phyloP scores from a whole-genome alignment of 1,140 invertebrate genomes.

The Lepidurus packardi region DNA sequence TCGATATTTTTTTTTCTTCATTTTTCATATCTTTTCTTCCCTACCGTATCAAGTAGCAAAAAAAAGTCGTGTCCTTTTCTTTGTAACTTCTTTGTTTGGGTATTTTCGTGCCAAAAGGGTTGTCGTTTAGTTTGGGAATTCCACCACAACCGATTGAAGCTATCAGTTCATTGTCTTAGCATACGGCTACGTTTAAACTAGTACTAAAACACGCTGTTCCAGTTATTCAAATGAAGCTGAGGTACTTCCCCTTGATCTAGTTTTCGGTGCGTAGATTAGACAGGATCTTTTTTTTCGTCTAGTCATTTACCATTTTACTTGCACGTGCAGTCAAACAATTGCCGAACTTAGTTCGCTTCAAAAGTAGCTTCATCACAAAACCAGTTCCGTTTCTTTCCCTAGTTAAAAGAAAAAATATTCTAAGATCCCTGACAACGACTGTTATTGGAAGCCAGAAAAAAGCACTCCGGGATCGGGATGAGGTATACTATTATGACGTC shows the following conservation, averaged over 20 bases:
- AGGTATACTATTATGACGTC: conserved; percentile 6
- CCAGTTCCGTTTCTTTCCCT: background rate
- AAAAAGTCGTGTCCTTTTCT: background rate
- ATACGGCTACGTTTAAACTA: background rate
- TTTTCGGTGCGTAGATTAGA: background rate
- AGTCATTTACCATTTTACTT: conserved; percentile 19
- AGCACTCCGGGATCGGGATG: conserved; percentile 8
- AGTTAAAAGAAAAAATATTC: background rate
- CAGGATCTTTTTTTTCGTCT: background rate
- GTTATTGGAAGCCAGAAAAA: background rate
- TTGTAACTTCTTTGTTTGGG: background rate
- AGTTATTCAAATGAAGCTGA: background rate
- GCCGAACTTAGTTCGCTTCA: background rate
- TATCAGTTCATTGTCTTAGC: background rate
- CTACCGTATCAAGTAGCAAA: background rate
- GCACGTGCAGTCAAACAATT: conserved; percentile 15
- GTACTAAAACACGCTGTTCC: conserved; percentile 13
- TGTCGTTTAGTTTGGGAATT: background rate
- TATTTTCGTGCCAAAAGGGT: background rate
- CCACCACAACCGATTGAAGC: background rate
- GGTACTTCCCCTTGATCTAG: conserved; percentile 5
- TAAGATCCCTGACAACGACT: background rate
- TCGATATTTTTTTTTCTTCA: background rate
- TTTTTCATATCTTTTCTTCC: background rate
- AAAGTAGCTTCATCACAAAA: background rate